phyloP scores from a whole-genome alignment of 2,888 invertebrate species.

The Eilema griseolum region DNA sequence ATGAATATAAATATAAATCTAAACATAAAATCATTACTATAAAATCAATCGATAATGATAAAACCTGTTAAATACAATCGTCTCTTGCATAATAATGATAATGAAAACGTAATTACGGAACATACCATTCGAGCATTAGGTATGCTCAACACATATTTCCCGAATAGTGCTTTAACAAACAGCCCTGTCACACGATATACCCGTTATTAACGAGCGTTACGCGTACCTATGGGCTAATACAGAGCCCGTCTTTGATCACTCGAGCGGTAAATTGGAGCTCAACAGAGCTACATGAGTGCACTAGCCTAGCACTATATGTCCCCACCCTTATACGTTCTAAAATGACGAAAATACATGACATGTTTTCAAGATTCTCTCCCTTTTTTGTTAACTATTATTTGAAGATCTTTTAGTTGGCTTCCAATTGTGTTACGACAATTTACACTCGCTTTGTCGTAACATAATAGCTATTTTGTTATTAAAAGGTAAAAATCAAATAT shows the following conservation, averaged over 20 bases:
- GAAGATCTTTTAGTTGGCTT: not conserved
- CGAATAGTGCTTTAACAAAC: constrained; percentile 18
- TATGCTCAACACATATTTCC: constrained; percentile 8
- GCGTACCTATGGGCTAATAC: constrained; percentile 41
- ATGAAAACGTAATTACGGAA: not conserved
- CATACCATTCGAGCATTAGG: not conserved
- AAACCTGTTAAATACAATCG: not conserved
- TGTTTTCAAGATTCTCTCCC: constrained; percentile 9
- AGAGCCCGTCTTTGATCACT: constrained; percentile 73
- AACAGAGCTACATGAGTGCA: constrained; percentile 65
- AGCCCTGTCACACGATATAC: constrained; percentile 29
- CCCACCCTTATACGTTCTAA: constrained; percentile 41
- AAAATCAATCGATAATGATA: not conserved
- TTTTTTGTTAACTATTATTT: constrained; percentile 15
- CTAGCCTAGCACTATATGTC: constrained; percentile 62
- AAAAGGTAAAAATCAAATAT: too few relatives aligned
- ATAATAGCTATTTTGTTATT: not conserved
- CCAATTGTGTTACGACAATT: not conserved
- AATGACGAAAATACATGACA: constrained; percentile 34
- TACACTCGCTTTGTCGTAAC: not conserved
- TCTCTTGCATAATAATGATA: not conserved
- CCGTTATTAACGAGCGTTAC: constrained; percentile 39
- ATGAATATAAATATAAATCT: not conserved
- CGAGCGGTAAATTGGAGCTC: constrained; percentile 77
- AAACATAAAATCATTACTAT: not conserved